Conservation (phyloP, 2,888 invertebrate genomes). For the Acanthococcus lagerstroemiae region DNA sequence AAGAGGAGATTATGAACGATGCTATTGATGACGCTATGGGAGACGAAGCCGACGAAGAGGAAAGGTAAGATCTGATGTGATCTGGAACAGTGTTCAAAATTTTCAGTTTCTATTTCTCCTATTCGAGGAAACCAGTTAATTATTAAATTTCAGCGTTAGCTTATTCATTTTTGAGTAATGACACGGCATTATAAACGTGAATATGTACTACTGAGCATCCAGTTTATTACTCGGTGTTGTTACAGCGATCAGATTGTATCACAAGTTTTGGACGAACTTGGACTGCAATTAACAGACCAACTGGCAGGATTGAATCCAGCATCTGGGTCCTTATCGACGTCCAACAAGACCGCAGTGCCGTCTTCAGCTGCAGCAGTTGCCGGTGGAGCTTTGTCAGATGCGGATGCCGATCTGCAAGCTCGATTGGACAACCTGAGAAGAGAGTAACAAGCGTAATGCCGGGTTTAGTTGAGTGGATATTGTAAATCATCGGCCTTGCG, state of each 20-base stretch:
- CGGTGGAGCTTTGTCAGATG: conserved; percentile 51
- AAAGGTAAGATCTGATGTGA: conserved; percentile 54
- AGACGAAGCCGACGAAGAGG: conserved; percentile 95
- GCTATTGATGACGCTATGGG: conserved; percentile 99
- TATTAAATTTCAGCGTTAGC: too few relatives aligned
- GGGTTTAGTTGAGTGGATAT: too few relatives aligned
- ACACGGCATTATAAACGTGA: too few relatives aligned
- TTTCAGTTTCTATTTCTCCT: neutral
- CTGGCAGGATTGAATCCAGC: conserved; percentile 75
- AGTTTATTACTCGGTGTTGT: neutral
- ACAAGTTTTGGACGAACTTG: conserved; percentile 94
- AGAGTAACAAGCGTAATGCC: too few relatives aligned
- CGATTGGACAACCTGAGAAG: conserved; percentile 86
- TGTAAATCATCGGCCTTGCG: too few relatives aligned
- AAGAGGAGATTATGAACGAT: conserved; percentile 99
- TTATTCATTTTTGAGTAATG: too few relatives aligned
- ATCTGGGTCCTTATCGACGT: conserved; percentile 48
- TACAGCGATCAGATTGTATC: conserved; percentile 82
- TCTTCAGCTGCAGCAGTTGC: conserved; percentile 45
- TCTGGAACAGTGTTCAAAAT: too few relatives aligned
- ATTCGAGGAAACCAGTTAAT: too few relatives aligned
- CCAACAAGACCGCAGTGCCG: conserved; percentile 54
- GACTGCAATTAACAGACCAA: conserved; percentile 87
- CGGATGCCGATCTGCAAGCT: conserved; percentile 95
- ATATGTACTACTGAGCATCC: too few relatives aligned